phyloP scores from a whole-genome alignment of 1,140 invertebrate species.

The Zeugodacus cucurbitae region DNA sequence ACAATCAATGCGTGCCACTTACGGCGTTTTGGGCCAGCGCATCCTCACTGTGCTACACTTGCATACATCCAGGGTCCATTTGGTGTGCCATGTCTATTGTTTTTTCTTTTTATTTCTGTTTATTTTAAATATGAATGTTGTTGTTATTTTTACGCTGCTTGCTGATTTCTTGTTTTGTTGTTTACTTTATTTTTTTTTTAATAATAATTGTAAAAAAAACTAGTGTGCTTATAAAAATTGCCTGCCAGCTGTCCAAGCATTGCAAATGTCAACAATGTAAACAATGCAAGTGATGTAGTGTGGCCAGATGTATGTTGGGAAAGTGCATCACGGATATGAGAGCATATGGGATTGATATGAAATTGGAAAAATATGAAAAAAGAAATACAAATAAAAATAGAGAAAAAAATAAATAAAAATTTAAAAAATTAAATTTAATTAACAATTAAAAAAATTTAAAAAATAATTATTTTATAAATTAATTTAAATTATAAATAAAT shows the following conservation, averaged over 20 bases:
- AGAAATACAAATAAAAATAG: background rate
- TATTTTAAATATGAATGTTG: slow-evolving; percentile 15
- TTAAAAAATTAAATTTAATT: background rate
- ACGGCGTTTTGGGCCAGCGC: background rate
- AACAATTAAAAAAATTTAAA: too few species aligned
- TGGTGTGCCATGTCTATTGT: background rate
- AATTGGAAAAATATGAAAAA: background rate
- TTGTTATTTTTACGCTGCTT: background rate
- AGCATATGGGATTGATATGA: background rate
- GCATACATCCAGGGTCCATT: background rate
- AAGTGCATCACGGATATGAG: background rate
- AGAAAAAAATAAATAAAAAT: too few species aligned
- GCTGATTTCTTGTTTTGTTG: background rate
- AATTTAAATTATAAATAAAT: too few species aligned
- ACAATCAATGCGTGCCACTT: slow-evolving; percentile 31
- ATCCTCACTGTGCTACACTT: background rate
- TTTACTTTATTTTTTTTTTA: background rate
- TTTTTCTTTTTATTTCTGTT: slow-evolving; percentile 31
- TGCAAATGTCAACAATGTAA: slow-evolving; percentile 23
- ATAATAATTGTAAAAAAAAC: background rate
- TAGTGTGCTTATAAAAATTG: background rate
- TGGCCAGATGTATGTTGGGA: background rate
- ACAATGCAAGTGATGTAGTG: background rate
- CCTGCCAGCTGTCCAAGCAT: slow-evolving; percentile 22
- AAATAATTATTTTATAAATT: too few species aligned